Evolutionary conservation across 2,888 invertebrate species (phyloP).

Genomic region (Helobdella robusta): DNA sequence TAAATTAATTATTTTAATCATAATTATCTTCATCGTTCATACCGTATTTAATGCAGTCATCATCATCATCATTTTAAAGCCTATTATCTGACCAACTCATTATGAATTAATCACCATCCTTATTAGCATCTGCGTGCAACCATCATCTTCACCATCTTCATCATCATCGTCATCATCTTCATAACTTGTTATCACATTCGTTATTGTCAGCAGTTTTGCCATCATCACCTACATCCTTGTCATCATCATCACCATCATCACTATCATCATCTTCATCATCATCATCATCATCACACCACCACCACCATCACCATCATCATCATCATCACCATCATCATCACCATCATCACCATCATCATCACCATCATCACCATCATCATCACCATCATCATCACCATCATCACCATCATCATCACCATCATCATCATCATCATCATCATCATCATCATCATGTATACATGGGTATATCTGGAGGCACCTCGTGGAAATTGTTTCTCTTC

Average conservation of each 20-base stretch:
- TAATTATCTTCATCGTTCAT: background rate
- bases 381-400: slow-evolving; percentile 20
- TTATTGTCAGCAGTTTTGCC: background rate
- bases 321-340: background rate
- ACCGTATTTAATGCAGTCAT: background rate
- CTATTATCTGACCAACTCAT: background rate
- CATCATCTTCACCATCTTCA: no score
- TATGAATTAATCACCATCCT: background rate
- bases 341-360: slow-evolving; percentile 9
- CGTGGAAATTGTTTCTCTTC: no score
- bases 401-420: slow-evolving; percentile 14
- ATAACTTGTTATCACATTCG: no score
- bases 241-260: slow-evolving; percentile 6
- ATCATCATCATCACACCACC: background rate
- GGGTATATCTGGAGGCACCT: no score
- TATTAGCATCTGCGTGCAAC: background rate
- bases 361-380: background rate
- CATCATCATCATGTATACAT: background rate
- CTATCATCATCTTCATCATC: slow-evolving; percentile 10
- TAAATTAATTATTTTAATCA: no score
- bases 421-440: slow-evolving; percentile 20
- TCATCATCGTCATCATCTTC: no score
- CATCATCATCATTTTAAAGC: background rate
- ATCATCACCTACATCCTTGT: slow-evolving; percentile 8
- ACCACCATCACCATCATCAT: background rate